Base-by-base conservation (phyloP, 2,888 invertebrate species). In the Leptura quadrifasciata region DNA sequence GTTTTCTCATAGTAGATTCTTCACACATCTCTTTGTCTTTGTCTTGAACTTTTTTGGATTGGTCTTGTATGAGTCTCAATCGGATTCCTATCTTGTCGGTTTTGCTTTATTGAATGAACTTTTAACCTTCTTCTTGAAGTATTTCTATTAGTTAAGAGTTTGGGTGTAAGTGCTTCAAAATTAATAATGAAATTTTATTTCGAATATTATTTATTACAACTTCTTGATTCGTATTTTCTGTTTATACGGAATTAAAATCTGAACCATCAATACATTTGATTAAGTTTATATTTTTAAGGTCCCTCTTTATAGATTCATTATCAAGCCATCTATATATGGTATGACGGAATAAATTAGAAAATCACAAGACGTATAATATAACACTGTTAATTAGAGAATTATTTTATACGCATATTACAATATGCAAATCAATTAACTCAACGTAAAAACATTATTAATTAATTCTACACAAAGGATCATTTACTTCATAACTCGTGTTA, bases 391-490 rank as follows among this genome's bases (percentile, higher is more conserved):
- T 47, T 47, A n/a, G n/a, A 47, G n/a, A n/a, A n/a, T 47, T 20
- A 39, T 39, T 63, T 63, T 63, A 39, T 20, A 39, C 18, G 12
- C 18, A 39, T 20, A 39, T 18, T 63, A 63, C 39, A 10, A 18
- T 18, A 63, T 63, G 63, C 39, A 39, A 63, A 63, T 63, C 63
- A 63, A 63, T 63, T 63, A 63, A 17, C 60, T 35, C 2, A 18
- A 12, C 20, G 15, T 35, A 63, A 63, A 39, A 63, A 63, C 18
- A 39, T 47, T 39, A 63, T 63, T 63, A 63, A 63, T 63, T 63
- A 63, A 63, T 63, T 9, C 63, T 15, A 20, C 20, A 63, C 63
- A 63, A 39, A 63, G 63, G 63, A 63, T 39, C 39, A 17, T 63
- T 63, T 63, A 63, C 63, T 63, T 39, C n/a, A 20, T 20, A 31